Evolutionary conservation across 2,113 vertebrate genomes (phyloP).

Genomic region (Rattus norvegicus): GRCr8 NC_086032.1:67959001-67959500

Average conservation of each 20-base stretch:
- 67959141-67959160: neutral
- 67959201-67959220: neutral
- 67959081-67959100: neutral
- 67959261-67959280: too few relatives aligned
- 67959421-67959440: neutral
- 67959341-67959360: neutral
- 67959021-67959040: neutral
- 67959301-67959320: too few relatives aligned
- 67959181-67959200: neutral
- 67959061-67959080: neutral
- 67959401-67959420: neutral
- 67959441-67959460: neutral
- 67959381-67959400: conserved; percentile 12
- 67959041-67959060: neutral
- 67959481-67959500: neutral
- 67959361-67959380: neutral
- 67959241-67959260: neutral
- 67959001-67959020: neutral
- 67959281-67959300: too few relatives aligned
- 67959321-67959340: neutral
- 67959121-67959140: neutral
- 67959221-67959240: neutral
- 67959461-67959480: neutral
- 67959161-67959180: neutral
- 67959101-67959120: neutral